Conservation (phyloP, 1,140 invertebrate genomes). For the Brachionus asplanchnoidis region DNA sequence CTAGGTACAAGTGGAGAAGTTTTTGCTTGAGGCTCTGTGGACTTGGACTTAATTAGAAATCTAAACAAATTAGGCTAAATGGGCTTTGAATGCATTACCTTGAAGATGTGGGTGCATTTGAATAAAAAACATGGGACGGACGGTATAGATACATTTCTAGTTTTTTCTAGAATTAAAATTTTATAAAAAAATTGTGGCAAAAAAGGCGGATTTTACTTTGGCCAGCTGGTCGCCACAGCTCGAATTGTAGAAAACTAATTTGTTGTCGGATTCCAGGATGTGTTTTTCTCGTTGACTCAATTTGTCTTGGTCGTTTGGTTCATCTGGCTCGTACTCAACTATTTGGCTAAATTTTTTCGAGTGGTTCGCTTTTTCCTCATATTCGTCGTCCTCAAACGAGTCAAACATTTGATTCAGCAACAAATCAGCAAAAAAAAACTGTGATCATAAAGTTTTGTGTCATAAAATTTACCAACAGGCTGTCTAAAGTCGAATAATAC, state of each 20-base stretch:
- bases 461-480: background rate
- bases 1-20: conserved; percentile 52
- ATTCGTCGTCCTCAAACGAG: conserved; percentile 5
- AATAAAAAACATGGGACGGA: background rate
- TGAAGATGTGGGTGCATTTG: background rate
- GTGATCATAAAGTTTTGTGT: background rate
- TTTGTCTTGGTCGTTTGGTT: background rate
- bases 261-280: background rate
- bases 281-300: background rate
- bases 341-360: background rate
- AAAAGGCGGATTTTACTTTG: background rate
- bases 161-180: background rate
- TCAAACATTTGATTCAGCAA: conserved; percentile 21
- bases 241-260: background rate
- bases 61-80: background rate
- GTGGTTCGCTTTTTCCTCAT: background rate
- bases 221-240: background rate
- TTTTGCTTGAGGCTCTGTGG: conserved; percentile 51
- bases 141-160: background rate
- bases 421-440: conserved; percentile 13
- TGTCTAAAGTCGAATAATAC: background rate
- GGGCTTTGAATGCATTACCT: background rate
- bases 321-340: background rate
- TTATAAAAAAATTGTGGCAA: background rate
- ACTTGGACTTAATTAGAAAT: background rate